These are phyloP conservation scores for Rhabdomys dilectus DNA, from an alignment of 2,113 vertebrate genomes.

Conservation along the genomic window DNA sequence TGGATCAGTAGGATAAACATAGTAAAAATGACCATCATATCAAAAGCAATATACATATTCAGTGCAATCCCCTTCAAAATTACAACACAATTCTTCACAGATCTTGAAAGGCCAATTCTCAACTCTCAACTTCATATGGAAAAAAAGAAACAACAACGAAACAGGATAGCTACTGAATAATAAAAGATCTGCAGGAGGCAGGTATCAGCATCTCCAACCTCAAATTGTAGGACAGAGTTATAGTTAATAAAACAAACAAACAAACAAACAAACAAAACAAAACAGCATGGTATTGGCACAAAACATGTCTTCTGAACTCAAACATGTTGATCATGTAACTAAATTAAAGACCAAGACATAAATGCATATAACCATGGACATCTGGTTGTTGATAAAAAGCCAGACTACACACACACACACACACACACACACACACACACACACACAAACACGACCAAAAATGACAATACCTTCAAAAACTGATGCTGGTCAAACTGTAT, in stretches of 20 bases:
- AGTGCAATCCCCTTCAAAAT: neutral
- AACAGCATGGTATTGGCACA: neutral
- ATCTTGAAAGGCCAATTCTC: neutral
- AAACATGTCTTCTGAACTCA: neutral
- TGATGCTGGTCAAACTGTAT: neutral
- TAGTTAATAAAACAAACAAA: neutral
- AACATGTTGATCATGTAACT: neutral
- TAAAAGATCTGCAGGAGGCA: neutral
- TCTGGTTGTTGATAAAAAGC: neutral
- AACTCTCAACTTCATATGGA: neutral
- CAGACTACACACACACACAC: neutral
- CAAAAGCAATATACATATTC: neutral
- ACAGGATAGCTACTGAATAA: neutral
- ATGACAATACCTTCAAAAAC: neutral
- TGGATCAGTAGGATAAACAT: neutral
- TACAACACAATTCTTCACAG: neutral
- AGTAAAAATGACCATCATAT: neutral
- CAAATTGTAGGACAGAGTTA: neutral
- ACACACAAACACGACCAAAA: neutral
- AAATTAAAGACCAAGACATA: neutral
- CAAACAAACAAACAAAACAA: too few species aligned
- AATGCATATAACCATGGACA: neutral
- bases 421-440: neutral
- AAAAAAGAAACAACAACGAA: neutral
- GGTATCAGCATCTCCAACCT: too few species aligned